These are phyloP conservation scores for Danio tinwini DNA, from an alignment of 2,797 vertebrate genomes.

Conservation along the genomic window DNA sequence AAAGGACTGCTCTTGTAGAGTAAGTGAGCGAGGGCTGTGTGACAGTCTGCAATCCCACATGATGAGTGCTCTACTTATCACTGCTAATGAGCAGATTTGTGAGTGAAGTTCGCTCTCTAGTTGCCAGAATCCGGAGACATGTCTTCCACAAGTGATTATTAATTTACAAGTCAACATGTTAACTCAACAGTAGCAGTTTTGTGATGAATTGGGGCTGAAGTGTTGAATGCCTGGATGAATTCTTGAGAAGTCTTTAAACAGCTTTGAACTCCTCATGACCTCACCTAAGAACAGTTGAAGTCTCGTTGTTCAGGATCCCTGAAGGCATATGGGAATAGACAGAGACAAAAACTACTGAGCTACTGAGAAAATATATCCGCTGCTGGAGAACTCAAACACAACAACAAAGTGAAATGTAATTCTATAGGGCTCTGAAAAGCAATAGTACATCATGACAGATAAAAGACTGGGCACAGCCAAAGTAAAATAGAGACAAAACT, in stretches of 20 bases:
- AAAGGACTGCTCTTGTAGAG: conserved; percentile 40
- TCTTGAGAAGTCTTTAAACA: conserved; percentile 30
- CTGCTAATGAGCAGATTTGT: conserved; percentile 59
- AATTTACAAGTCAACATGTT: conserved; percentile 49
- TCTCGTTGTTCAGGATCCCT: not conserved
- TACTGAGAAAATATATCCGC: conserved; percentile 7
- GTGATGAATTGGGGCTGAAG: conserved; percentile 34
- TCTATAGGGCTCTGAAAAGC: not conserved
- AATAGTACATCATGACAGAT: not conserved
- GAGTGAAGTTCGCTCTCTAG: conserved; percentile 15
- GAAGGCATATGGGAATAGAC: not conserved
- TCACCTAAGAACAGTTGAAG: conserved; percentile 8
- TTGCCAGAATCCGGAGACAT: conserved; percentile 34
- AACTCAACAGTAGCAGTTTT: conserved; percentile 36
- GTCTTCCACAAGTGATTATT: conserved; percentile 41
- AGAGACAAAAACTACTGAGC: not conserved
- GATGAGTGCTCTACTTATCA: conserved; percentile 60
- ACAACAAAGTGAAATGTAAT: conserved; percentile 22
- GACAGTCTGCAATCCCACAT: conserved; percentile 57
- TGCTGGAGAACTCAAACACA: conserved; percentile 9
- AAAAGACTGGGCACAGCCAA: not conserved
- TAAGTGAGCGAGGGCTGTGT: conserved; percentile 45
- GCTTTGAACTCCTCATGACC: conserved; percentile 33
- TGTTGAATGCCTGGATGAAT: conserved; percentile 23
- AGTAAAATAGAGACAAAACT: conserved; percentile 11